Base-by-base conservation (phyloP, 1,140 invertebrate species). In the Euglossa dilemma region DNA sequence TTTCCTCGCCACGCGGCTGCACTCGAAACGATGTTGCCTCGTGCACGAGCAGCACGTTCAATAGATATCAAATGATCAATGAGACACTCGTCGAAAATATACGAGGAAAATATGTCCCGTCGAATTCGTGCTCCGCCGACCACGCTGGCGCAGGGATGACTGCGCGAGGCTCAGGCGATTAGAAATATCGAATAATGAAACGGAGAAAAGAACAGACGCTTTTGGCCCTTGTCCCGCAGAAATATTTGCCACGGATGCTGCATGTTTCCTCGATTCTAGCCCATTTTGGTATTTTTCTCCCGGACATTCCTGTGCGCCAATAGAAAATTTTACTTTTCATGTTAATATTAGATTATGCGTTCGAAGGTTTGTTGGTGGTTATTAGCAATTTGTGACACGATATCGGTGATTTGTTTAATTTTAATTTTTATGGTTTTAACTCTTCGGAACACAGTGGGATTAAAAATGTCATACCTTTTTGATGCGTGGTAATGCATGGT, bases 11-110 rank as follows among this genome's bases (percentile, higher is more conserved):
- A 3, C 45, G 45, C 8, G 18, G 61, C 12, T 45, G 67, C 52
- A 79, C 82, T 79, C 76, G 75, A 70, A 78, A 78, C 80, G 80
- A 83, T 70, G 74, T 70, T 56, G 80, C 74, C 36, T 78, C 56
- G 61, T 77, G 66, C 52, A 74, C 73, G 80, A 45, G 54, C 64
- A 45, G 56, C 80, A 78, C 80, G 80, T 78, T 83, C 80, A 78
- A 83, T 83, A 83, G 66, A 83, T 83, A 83, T 77, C 74, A 78
- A 78, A 77, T 69, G 80, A 82, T 82, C 80, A 82, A 82, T 64
- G 80, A 82, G 72, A 57, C 75, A 70, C 80, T 78, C 74, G 56
- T 61, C 36, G 56, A 36, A 54, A 67, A 82, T 76, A 67, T 57
- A 82, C 63, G 52, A n/a, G 72, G 67, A 67, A 75, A 75, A 76